Evolutionary conservation across 2,797 vertebrate genomes (phyloP).

Genomic region (Ciconia nigra): DNA sequence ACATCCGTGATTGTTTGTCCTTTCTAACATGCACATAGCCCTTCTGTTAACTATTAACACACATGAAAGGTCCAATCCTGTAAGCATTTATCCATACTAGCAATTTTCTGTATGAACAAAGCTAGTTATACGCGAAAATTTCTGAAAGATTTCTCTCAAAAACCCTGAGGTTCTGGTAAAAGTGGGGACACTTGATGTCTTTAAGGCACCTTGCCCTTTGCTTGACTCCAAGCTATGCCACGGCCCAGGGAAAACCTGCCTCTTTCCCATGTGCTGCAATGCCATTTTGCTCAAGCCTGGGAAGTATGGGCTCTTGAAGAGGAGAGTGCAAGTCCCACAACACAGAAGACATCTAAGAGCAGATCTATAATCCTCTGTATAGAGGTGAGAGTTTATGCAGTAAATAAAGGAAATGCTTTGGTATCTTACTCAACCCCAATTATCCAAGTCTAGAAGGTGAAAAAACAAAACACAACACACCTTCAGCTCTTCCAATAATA

Average conservation of each 20-base stretch:
- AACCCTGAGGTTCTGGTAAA: background rate
- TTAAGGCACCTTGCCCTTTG: background rate
- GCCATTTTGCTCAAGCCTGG: background rate
- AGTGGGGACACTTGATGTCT: background rate
- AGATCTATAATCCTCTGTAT: background rate
- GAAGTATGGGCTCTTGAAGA: background rate
- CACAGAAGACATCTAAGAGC: background rate
- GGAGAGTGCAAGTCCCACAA: background rate
- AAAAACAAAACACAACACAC: background rate
- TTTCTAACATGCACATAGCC: background rate
- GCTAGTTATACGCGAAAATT: background rate
- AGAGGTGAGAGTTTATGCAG: background rate
- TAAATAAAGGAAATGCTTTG: background rate
- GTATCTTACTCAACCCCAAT: background rate
- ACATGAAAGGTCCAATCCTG: background rate
- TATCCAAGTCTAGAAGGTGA: background rate
- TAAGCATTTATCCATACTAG: background rate
- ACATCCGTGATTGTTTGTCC: background rate
- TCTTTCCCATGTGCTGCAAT: background rate
- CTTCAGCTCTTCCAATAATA: background rate
- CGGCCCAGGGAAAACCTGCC: background rate
- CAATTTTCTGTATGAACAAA: background rate
- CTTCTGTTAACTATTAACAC: slow-evolving; percentile 52
- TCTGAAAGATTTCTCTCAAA: background rate
- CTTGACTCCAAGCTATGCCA: background rate